A percentile compares a stretch with the other conserved stretches of the same genome.
Conservation (phyloP, 2,113 vertebrate species). For the Myrmophylax atrothorax region DNA sequence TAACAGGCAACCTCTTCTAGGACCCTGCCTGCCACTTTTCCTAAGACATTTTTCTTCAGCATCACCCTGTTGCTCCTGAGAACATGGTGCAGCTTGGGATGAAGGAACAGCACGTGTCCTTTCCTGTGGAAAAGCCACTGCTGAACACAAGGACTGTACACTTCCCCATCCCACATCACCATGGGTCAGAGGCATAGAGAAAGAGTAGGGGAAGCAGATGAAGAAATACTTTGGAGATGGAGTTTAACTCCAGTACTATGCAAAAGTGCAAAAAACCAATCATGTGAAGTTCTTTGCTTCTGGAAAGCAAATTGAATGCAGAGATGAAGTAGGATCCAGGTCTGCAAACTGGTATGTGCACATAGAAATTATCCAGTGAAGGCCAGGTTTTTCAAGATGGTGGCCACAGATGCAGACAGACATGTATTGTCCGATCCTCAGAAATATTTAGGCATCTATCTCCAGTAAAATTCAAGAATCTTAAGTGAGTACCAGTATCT, state of each 20-base stretch:
- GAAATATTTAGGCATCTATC: neutral
- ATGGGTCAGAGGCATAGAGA: neutral
- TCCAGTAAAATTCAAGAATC: neutral
- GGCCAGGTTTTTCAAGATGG: neutral
- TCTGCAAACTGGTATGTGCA: neutral
- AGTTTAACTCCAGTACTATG: neutral
- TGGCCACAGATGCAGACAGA: neutral
- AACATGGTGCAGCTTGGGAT: neutral
- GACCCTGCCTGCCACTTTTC: neutral
- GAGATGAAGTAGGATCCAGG: neutral
- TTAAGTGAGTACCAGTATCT: neutral
- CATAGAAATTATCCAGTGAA: neutral
- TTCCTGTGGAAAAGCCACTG: neutral
- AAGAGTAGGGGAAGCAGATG: neutral
- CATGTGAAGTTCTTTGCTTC: neutral
- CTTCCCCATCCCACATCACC: neutral
- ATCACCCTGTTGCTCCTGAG: neutral
- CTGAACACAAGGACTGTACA: rapidly evolving
- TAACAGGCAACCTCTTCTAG: neutral
- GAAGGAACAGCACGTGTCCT: rapidly evolving
- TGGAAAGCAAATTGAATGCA: slow-evolving; percentile 4
- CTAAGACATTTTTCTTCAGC: neutral
- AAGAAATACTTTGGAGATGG: neutral
- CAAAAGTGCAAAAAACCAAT: neutral
- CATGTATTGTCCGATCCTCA: rapidly evolving